These are phyloP conservation scores for Diloba caeruleocephala DNA, from an alignment of 2,888 invertebrate species.

Conservation along the genomic window DNA sequence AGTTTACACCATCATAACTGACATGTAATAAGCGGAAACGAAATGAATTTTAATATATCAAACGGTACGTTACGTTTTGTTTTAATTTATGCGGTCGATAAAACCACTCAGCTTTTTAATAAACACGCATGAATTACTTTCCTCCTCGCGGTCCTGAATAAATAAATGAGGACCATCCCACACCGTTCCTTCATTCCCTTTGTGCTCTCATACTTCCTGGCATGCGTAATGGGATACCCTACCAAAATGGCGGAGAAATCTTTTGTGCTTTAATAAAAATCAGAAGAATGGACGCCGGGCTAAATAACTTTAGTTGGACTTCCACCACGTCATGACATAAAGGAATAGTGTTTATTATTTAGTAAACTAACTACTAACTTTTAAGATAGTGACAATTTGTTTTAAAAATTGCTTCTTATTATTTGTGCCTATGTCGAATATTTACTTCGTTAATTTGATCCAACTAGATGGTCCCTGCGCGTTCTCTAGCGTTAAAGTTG, in stretches of 20 bases:
- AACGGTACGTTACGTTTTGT: conserved; percentile 52
- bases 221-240: conserved; percentile 83
- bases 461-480: too few relatives aligned
- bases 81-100: conserved; percentile 71
- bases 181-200: conserved; percentile 79
- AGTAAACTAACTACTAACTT: not conserved
- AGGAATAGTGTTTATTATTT: conserved; percentile 49
- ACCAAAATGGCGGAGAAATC: conserved; percentile 74
- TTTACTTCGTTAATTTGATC: too few relatives aligned
- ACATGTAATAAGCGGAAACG: conserved; percentile 25
- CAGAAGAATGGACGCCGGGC: conserved; percentile 66
- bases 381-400: not conserved
- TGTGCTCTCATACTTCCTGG: conserved; percentile 79
- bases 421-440: too few relatives aligned
- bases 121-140: conserved; percentile 85
- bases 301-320: conserved; percentile 60
- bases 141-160: conserved; percentile 79
- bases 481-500: too few relatives aligned
- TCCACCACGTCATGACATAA: conserved; percentile 43
- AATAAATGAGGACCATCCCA: conserved; percentile 81
- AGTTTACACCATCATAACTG: conserved; percentile 27
- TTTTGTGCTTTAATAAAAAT: conserved; percentile 80
- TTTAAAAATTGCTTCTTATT: not conserved
- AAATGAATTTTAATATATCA: conserved; percentile 42
- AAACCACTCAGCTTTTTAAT: conserved; percentile 79